Percentiles rank a stretch among this genome's conserved stretches.
phyloP scores from a whole-genome alignment of 2,113 vertebrate genomes.

The Microcebus ravelobensis region DNA sequence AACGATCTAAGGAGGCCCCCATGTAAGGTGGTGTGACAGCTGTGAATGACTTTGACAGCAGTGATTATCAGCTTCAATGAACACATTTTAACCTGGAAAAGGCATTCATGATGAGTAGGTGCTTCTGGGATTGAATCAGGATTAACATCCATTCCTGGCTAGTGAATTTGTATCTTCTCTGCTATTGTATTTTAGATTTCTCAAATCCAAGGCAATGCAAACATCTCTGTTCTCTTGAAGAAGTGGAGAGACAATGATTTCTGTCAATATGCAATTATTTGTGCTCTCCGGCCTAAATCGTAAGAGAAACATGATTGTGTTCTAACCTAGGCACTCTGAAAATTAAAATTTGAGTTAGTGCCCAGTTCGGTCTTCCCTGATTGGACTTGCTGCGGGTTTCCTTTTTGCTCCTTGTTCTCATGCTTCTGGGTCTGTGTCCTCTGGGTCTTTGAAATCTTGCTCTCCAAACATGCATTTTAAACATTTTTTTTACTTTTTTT shows the following conservation, averaged over 20 bases:
- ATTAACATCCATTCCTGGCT: neutral
- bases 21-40: conserved; percentile 16
- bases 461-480: conserved; percentile 18
- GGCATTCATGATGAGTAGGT: neutral
- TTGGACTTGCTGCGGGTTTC: neutral
- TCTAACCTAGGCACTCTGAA: neutral
- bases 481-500: neutral
- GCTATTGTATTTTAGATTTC: neutral
- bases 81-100: conserved; percentile 38
- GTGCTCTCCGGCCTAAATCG: neutral
- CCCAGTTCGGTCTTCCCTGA: neutral
- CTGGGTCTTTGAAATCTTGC: neutral
- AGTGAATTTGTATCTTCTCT: neutral
- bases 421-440: neutral
- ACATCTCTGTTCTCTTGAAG: neutral
- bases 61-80: conserved; percentile 35
- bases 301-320: neutral
- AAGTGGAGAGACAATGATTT: neutral
- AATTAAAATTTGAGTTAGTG: neutral
- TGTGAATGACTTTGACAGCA: conserved; percentile 59
- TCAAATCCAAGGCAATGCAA: neutral
- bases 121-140: neutral
- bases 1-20: conserved; percentile 40
- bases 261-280: neutral
- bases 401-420: neutral